Evolutionary conservation across 2,113 vertebrate species (phyloP).

Genomic region (Podilymbus podiceps): DNA sequence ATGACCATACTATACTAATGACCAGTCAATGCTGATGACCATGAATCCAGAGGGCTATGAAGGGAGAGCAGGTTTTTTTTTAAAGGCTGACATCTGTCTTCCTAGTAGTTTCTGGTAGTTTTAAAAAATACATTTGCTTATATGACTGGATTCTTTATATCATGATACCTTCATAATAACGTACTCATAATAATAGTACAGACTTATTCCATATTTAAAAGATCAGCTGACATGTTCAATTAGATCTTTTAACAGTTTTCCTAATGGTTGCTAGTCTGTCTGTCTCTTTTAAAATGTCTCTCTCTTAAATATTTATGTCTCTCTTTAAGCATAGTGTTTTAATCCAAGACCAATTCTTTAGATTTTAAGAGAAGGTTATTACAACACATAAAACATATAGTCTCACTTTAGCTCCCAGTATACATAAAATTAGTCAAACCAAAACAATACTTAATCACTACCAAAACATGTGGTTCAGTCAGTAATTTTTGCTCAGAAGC

Average conservation of each 20-base stretch:
- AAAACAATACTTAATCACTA: background rate
- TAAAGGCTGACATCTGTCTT: background rate
- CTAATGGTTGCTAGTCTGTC: background rate
- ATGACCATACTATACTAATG: too few species aligned
- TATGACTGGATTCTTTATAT: background rate
- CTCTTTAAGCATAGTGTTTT: background rate
- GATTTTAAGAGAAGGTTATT: slow-evolving; percentile 34
- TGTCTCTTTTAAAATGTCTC: slow-evolving; percentile 11
- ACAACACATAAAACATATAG: slow-evolving; percentile 30
- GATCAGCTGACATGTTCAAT: background rate
- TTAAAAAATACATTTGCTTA: background rate
- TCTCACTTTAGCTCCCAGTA: background rate
- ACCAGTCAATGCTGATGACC: background rate
- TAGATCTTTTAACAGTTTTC: background rate
- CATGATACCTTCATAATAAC: background rate
- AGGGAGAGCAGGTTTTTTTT: background rate
- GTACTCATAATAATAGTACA: background rate
- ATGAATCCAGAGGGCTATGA: background rate
- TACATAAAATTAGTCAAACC: slow-evolving; percentile 28
- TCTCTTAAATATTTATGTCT: slow-evolving; percentile 32
- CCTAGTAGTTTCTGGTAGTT: background rate
- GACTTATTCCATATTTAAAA: slow-evolving; percentile 2
- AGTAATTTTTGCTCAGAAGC: slow-evolving; percentile 52
- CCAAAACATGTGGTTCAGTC: slow-evolving; percentile 27
- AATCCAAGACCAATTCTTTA: background rate